Evolutionary conservation across 2,113 vertebrate genomes (phyloP), one percentile per base, ranked within the genome.

Genomic region (Stomatorhinus ivindoensis): DNA sequence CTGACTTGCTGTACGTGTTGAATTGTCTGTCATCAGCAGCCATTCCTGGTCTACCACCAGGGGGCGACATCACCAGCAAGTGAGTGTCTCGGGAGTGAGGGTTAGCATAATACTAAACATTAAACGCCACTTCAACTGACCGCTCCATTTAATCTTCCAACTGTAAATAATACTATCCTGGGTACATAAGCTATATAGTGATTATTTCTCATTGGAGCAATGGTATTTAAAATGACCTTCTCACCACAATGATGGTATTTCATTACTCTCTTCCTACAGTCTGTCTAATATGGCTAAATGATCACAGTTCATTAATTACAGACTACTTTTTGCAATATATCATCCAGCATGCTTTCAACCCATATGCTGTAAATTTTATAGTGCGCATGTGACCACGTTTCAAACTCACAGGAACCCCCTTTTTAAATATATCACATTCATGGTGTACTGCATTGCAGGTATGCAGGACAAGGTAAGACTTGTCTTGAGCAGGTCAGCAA

Each of bases 31-130:
- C 93, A 24, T 93, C 94, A 11, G 95, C 97, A 46, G 88, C 93
- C 69, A 94, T 96, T 19, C 95, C 93, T 0, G 95, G 95, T 35
- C 94, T 97, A 24, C 97, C 96, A 90, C 95, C 95, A 27, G 96
- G 96, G 35, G 96, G 96, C n/a, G 96, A 97, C 35, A 93, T 97
- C 91, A 94, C 95, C 84, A 96, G 96, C 96, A 97, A 97, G 96
- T 97, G 90, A 96, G 96, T 90, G 58, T 17, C 61, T 19, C 9
- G 1, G 61, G 31, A 65, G n/a, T 24, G 19, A 10, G 80, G 13
- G 69, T 76, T 76, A 39, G 3, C 31, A 17, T 76, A 76, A 39
- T 31, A 31, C 4, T 76, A 76, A 39, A 39, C 15, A 39, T 76
- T 35, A 39, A 35, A 39, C 4, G 0, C 8, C 21, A 73, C 27